These are phyloP conservation scores for Solenodon paradoxus DNA, from an alignment of 2,113 vertebrate genomes.

Conservation along the genomic window DNA sequence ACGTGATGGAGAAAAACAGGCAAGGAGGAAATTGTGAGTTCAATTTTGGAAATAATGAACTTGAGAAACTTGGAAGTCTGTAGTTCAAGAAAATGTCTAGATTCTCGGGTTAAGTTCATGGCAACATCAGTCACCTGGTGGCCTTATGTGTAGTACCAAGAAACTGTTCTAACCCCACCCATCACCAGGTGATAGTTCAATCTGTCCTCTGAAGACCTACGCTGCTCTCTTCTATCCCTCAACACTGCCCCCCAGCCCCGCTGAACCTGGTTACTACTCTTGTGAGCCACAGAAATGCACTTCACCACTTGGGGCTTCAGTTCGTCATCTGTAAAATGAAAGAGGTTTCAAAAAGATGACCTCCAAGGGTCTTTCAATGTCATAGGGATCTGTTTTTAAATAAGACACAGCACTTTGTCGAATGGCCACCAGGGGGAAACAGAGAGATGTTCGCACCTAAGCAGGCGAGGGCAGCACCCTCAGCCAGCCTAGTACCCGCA, in stretches of 20 bases:
- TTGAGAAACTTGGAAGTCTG: neutral
- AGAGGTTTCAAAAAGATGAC: too few relatives aligned
- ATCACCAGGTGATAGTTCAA: neutral
- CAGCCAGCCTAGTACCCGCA: rapidly evolving
- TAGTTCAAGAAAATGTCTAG: neutral
- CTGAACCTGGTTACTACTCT: neutral
- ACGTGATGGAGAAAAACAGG: neutral
- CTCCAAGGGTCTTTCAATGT: rapidly evolving
- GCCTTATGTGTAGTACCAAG: neutral
- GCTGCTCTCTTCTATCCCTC: neutral
- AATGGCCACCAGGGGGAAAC: neutral
- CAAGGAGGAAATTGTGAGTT: neutral
- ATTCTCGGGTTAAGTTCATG: neutral
- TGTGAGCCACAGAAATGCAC: neutral
- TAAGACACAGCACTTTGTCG: rapidly evolving
- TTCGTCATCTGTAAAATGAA: neutral
- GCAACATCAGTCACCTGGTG: too few relatives aligned
- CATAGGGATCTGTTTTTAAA: neutral
- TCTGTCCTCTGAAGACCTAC: neutral
- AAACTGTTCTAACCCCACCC: neutral
- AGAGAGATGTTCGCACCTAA: neutral
- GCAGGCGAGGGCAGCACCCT: rapidly evolving
- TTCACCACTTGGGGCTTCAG: rapidly evolving
- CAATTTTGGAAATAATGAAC: neutral
- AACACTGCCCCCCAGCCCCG: neutral